Evolutionary conservation across 2,797 vertebrate species (phyloP), one percentile per base, ranked within the genome.

Genomic region (Lacerta viridis): DNA sequence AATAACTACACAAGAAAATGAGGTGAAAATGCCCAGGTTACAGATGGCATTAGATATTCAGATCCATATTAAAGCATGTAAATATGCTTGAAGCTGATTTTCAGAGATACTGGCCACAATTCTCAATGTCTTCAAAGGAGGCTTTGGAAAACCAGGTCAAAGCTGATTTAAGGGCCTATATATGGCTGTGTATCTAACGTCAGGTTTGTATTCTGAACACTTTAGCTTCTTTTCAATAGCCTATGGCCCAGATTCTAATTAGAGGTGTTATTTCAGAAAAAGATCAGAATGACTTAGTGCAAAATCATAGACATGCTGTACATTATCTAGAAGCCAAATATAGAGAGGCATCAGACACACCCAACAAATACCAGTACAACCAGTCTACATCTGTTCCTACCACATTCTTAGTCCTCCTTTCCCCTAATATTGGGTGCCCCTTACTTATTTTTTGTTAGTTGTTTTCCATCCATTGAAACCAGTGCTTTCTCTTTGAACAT

Each of bases 131-230:
- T 75, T 89, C 87, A 80, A 1, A 23, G 89, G 33, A 59, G 27
- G 72, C 64, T 91, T 85, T 84, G 85, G 85, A 91, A 89, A 87
- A 66, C 36, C 18, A 84, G 83, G 82, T 85, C 79, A 85, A 93
- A 76, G 29, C 61, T 85, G 69, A 87, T 81, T 82, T 82, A 76
- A 64, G 78, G 71, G 36, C 86, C 71, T 85, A 93, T 78, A 46
- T 66, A 66, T 20, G 39, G 66, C 69, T 39, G 39, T 27, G 72
- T 84, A 15, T 88, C 59, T 87, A 87, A 87, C 9, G 87, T 92
- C 80, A 88, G 4, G 39, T 36, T 17, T 83, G 18, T 86, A 75
- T 78, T 93, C 79, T 75, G 41, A 39, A 41, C 0, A 2, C 4
- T 2, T 91, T 83, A 74, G 2, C 43, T 86, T 90, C 87, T 87